phyloP scores from a whole-genome alignment of 2,113 vertebrate species.

The zebrafish (Danio rerio) region DNA sequence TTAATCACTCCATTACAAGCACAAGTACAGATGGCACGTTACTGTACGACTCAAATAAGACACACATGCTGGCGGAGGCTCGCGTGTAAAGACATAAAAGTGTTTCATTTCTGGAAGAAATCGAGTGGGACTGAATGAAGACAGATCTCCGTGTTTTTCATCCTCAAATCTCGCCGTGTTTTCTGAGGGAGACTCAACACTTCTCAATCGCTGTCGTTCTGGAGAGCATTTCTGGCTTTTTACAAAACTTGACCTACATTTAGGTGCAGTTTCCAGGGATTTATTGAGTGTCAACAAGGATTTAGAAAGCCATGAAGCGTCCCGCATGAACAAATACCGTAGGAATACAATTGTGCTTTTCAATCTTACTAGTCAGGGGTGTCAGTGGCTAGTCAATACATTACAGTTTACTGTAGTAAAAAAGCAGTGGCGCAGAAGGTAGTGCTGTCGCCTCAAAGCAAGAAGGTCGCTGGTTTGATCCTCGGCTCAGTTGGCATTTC shows the following conservation, averaged over 20 bases:
- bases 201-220: constrained; percentile 5
- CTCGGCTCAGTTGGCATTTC: too few species aligned
- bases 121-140: constrained; percentile 58
- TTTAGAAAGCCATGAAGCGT: background rate
- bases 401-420: too few species aligned
- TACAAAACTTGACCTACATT: constrained; percentile 16
- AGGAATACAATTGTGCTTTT: too few species aligned
- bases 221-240: constrained; percentile 38
- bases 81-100: constrained; percentile 61
- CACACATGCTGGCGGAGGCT: constrained; percentile 57
- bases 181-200: constrained; percentile 33
- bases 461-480: too few species aligned
- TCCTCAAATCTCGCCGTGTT: constrained; percentile 31
- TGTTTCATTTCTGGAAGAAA: constrained; percentile 62
- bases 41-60: constrained; percentile 61
- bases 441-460: too few species aligned
- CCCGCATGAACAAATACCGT: background rate
- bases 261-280: background rate
- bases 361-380: too few species aligned
- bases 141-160: constrained; percentile 50
- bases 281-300: background rate
- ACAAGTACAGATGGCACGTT: constrained; percentile 60
- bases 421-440: too few species aligned
- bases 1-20: constrained; percentile 65
- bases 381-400: too few species aligned